phyloP scores from a whole-genome alignment of 2,797 vertebrate species.

The Prunella strophiata region DNA sequence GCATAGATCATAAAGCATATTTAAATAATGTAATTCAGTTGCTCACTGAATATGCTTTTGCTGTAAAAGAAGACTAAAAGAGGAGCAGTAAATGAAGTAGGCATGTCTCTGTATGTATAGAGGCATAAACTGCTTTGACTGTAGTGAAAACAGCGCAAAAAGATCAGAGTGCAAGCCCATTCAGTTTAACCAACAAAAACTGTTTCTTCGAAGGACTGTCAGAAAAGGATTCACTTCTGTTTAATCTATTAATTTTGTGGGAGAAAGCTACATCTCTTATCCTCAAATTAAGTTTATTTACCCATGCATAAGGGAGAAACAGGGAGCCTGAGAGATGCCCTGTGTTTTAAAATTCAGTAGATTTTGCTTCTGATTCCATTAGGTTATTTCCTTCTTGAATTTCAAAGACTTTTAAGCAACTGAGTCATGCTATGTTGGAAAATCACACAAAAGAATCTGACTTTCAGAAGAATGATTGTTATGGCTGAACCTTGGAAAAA shows the following conservation, averaged over 20 bases:
- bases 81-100: neutral
- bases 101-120: neutral
- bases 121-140: neutral
- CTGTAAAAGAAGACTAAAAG: slow-evolving; percentile 1
- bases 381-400: slow-evolving; percentile 18
- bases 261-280: neutral
- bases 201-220: neutral
- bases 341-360: slow-evolving; percentile 12
- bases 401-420: slow-evolving; percentile 15
- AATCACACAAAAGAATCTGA: neutral
- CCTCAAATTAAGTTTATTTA: slow-evolving; percentile 11
- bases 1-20: neutral
- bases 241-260: neutral
- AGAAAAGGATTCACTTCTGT: neutral
- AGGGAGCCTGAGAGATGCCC: neutral
- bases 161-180: neutral
- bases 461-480: slow-evolving; percentile 15
- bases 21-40: neutral
- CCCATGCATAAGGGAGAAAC: neutral
- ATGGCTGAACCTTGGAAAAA: slow-evolving; percentile 15
- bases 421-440: neutral
- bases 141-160: neutral
- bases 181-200: neutral
- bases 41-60: neutral
- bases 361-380: slow-evolving; percentile 10